Evolutionary conservation across 2,113 vertebrate species (phyloP), one percentile per base, ranked within the genome.

Genomic region (Boulengeromyrus knoepffleri): DNA sequence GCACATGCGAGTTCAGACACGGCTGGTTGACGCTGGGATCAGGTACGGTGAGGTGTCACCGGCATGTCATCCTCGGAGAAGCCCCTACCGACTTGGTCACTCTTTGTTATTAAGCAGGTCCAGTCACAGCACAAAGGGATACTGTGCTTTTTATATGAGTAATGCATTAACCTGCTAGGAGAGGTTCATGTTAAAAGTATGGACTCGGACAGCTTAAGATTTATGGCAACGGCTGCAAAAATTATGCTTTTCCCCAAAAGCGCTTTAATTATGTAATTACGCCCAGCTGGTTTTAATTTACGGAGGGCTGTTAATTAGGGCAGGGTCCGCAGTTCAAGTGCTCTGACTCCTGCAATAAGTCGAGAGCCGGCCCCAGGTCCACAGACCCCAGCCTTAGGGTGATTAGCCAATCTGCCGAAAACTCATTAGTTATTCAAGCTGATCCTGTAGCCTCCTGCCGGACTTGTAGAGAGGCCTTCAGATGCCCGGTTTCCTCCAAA

Each of bases 191-290:
- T 96, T 96, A 96, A 95, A 96, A 58, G 87, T 96, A 97, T 96
- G 92, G 94, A 93, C 95, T 95, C 88, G 50, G 98, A 99, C 98
- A 99, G 98, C 97, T 84, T 94, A 99, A 99, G 98, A 99, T 99
- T 99, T 99, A 99, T 99, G 97, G 95, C 96, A 91, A 97, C 96
- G 96, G 95, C 97, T 96, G 92, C 94, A 97, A 96, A 99, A 99
- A 99, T 99, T 97, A 98, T 98, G 97, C 97, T 97, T 97, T 96
- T 95, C 95, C 94, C 97, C 95, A 96, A 96, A 97, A 96, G 97
- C 96, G 96, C 96, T 98, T 98, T 97, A 97, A 98, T 97, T 97
- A 97, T 98, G 97, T 98, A 99, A 99, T 99, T 99, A 98, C 96
- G 97, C 95, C 95, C 98, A 98, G 97, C 97, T 99, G 98, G 94